Evolutionary conservation across 2,888 invertebrate genomes (phyloP), one percentile per base, ranked within the genome.

Genomic region (Pollenia amentaria): DNA sequence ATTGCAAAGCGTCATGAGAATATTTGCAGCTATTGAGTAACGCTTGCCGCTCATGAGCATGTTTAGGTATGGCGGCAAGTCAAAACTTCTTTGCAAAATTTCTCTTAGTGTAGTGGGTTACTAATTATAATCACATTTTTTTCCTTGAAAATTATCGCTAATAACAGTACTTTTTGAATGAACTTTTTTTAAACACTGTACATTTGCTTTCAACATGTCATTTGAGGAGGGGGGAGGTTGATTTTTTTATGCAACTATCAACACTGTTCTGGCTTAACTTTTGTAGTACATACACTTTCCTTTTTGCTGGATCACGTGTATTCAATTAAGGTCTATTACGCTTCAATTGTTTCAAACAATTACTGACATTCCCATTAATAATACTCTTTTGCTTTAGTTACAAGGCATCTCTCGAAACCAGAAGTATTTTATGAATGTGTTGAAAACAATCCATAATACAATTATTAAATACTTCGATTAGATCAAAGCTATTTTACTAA

Each of bases 291-390:
- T 21, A 40, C 48, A 70, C 69, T 70, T 14, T 55, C 12, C 40
- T 67, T 16, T 60, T 60, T 40, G 48, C 48, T 67, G 29, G 86
- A 79, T 86, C 88, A 88, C 88, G 88, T 88, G 88, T 82, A 84
- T 86, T 86, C 88, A 88, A 88, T 88, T 88, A 88, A 86, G 84
- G 55, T 82, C 87, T 69, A 87, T 88, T 88, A 76, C 84, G 79
- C 85, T 79, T 86, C 83, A 83, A 79, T 86, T 79, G 69, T 69
- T 73, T 48, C 79, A 83, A 83, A 86, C 86, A 86, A 86, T 75
- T 46, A 67, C 40, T 65, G 12, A 40, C 55, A 65, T 81, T 29
- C 57, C 65, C 73, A 75, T 81, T 67, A 65, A 57, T 75, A 81
- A 81, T 70, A 57, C 40, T n/a, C 57, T 81, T 73, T 80, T 55